These are phyloP conservation scores for Holacanthus passer DNA, from an alignment of 2,113 vertebrate species.

Conservation along the genomic window DNA sequence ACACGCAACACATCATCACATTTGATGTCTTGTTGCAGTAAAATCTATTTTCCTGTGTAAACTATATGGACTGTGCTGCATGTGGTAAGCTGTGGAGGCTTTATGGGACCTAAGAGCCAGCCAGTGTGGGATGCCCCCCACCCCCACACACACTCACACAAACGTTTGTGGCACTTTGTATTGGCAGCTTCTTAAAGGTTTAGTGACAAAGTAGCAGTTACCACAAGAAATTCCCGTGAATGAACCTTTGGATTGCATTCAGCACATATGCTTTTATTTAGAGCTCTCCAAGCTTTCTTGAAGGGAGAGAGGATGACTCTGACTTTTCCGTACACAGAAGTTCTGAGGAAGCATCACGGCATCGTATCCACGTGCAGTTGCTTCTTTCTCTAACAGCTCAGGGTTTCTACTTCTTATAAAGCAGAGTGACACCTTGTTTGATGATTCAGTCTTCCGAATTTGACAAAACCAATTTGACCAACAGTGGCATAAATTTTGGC, in stretches of 20 bases:
- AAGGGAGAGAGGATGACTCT: slow-evolving; percentile 57
- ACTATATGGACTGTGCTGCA: slow-evolving; percentile 57
- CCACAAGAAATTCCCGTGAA: slow-evolving; percentile 72
- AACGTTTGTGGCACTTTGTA: slow-evolving; percentile 55
- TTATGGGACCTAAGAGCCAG: slow-evolving; percentile 55
- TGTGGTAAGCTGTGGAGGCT: slow-evolving; percentile 60
- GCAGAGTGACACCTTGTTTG: slow-evolving; percentile 10
- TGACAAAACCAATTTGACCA: slow-evolving; percentile 1
- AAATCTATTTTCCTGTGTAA: slow-evolving; percentile 70
- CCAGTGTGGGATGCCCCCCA: slow-evolving; percentile 52
- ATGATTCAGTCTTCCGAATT: slow-evolving; percentile 9
- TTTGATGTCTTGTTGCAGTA: slow-evolving; percentile 60
- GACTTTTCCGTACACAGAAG: slow-evolving; percentile 62
- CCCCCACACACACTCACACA: slow-evolving; percentile 32
- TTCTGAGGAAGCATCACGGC: slow-evolving; percentile 36
- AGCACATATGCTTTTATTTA: slow-evolving; percentile 82
- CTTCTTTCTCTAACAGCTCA: slow-evolving; percentile 25
- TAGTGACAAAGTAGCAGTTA: slow-evolving; percentile 76
- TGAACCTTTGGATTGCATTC: slow-evolving; percentile 68
- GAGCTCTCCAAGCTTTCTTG: slow-evolving; percentile 46
- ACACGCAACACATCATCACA: slow-evolving; percentile 74
- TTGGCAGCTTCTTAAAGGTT: slow-evolving; percentile 72
- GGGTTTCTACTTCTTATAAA: slow-evolving; percentile 32
- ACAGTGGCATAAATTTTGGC: slow-evolving; percentile 14
- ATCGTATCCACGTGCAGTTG: slow-evolving; percentile 22